Evolutionary conservation across 2,797 vertebrate species (phyloP).

Genomic region (Syncerus caffer): DNA sequence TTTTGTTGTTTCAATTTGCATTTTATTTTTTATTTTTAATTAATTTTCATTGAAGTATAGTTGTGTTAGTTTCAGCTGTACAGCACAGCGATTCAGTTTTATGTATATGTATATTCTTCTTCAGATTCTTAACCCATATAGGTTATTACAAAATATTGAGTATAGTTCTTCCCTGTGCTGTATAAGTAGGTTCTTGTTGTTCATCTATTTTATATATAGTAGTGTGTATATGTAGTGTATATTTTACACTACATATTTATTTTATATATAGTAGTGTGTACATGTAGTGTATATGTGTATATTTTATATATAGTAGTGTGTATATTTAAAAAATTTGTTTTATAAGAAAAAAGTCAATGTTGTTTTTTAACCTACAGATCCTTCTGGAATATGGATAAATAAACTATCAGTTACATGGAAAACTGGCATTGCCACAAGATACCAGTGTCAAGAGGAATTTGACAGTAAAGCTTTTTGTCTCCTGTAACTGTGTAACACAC

Average conservation of each 20-base stretch:
- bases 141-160: not conserved
- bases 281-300: not conserved
- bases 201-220: not conserved
- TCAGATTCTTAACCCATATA: not conserved
- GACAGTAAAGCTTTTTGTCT: conserved; percentile 22
- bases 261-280: not conserved
- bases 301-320: not conserved
- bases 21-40: not conserved
- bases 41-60: not conserved
- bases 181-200: not conserved
- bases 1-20: not conserved
- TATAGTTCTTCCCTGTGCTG: not conserved
- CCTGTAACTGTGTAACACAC: not conserved
- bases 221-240: not conserved
- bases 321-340: not conserved
- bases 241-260: too few species aligned
- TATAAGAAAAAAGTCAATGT: not conserved
- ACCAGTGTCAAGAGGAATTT: conserved; percentile 60
- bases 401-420: conserved; percentile 31
- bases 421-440: conserved; percentile 55
- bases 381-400: conserved; percentile 25
- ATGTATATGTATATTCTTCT: not conserved
- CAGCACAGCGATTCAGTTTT: not conserved
- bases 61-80: not conserved
- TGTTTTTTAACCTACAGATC: conserved; percentile 30